phyloP scores from a whole-genome alignment of 2,113 vertebrate species.

The Lanius ludovicianus region DNA sequence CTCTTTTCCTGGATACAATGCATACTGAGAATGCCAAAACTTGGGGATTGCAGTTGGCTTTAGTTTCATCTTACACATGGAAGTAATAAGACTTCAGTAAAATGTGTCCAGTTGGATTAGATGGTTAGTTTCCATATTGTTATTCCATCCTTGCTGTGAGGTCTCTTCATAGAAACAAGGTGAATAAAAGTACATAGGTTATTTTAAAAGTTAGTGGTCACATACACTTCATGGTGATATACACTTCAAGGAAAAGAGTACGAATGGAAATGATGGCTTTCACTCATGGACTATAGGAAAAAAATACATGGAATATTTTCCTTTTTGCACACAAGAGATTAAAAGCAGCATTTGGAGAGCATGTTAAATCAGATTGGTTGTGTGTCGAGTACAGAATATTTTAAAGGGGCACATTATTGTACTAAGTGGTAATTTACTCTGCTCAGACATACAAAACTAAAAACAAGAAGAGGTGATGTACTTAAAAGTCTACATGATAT shows the following conservation, averaged over 20 bases:
- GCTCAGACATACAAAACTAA: not conserved
- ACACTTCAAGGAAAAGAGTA: not conserved
- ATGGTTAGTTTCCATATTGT: constrained; percentile 75
- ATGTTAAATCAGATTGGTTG: not conserved
- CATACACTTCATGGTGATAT: not conserved
- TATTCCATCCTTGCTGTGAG: constrained; percentile 75
- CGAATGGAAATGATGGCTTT: not conserved
- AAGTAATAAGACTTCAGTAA: constrained; percentile 76
- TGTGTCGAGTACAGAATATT: not conserved
- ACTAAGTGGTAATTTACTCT: not conserved
- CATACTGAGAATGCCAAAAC: constrained; percentile 64
- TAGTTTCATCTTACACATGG: constrained; percentile 72
- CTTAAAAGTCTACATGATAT: rapidly evolving
- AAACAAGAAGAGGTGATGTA: not conserved
- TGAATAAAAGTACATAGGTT: constrained; percentile 8
- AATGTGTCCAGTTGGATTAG: constrained; percentile 71
- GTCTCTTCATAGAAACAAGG: constrained; percentile 59
- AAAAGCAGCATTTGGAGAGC: not conserved
- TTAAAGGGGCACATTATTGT: not conserved
- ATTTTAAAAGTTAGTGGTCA: not conserved
- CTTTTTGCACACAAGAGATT: not conserved
- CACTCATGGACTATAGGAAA: not conserved
- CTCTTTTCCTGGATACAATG: constrained; percentile 49
- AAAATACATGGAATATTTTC: not conserved
- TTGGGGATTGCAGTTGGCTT: constrained; percentile 63